A percentile compares a stretch with the other conserved stretches of the same genome.
These are phyloP conservation scores for Rhyacophila evoluta DNA, from an alignment of 2,888 invertebrate species.

Conservation along the genomic window DNA sequence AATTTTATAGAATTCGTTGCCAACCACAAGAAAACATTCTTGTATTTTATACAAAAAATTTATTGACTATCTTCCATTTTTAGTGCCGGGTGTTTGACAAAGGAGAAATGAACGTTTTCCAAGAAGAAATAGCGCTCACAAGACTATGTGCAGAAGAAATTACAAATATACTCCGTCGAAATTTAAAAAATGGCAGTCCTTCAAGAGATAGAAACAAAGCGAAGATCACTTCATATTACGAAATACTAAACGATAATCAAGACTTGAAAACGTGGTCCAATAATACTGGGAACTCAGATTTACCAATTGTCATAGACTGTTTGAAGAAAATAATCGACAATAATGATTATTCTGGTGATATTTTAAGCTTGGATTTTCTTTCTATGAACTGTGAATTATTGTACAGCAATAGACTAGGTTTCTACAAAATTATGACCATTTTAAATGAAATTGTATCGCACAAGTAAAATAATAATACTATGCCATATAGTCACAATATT, in stretches of 20 bases:
- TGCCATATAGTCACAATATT: no score
- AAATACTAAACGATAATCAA: background rate
- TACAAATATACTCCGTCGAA: background rate
- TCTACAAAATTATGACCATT: background rate
- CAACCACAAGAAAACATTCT: no score
- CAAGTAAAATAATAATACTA: no score
- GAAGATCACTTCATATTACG: background rate
- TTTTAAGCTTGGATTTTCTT: background rate
- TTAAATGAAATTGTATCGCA: conserved; percentile 27
- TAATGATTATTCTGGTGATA: background rate
- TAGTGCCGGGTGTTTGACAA: conserved; percentile 75
- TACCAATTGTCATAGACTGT: background rate
- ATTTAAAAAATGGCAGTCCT: background rate
- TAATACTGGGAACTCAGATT: background rate
- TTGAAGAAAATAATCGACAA: background rate
- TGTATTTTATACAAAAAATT: no score
- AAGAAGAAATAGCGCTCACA: conserved; percentile 68
- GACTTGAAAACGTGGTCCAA: conserved; percentile 20
- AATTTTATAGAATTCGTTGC: no score
- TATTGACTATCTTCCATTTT: no score
- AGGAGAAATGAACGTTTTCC: conserved; percentile 72
- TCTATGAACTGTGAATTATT: background rate
- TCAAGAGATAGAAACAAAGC: background rate
- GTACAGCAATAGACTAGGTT: background rate
- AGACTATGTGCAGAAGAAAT: conserved; percentile 58